Evolutionary conservation across 2,888 invertebrate species (phyloP).

Genomic region (Drosophila mimica): DNA sequence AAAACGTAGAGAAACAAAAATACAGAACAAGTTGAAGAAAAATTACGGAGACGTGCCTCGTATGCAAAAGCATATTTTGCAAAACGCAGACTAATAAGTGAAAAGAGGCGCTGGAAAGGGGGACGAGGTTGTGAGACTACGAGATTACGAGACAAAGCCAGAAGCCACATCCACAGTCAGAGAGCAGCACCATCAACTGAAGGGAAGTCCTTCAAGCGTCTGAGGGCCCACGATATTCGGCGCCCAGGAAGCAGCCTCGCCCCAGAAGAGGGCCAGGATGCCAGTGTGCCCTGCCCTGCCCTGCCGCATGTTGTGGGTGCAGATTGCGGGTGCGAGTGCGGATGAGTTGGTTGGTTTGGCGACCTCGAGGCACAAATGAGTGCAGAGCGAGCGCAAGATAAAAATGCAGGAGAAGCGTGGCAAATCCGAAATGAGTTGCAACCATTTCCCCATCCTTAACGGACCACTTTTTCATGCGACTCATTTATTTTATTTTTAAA

Average conservation of each 20-base stretch:
- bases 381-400: constrained; percentile 17
- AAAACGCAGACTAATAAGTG: constrained; percentile 79
- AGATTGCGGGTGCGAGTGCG: background rate
- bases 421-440: constrained; percentile 39
- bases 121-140: constrained; percentile 24
- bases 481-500: constrained; percentile 4
- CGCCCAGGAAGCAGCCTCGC: constrained; percentile 44
- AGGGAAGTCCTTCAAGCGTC: constrained; percentile 55
- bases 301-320: background rate
- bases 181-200: constrained; percentile 28
- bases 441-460: constrained; percentile 20
- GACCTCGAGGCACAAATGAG: constrained; percentile 57
- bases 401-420: constrained; percentile 24
- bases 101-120: constrained; percentile 21
- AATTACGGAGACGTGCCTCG: constrained; percentile 79
- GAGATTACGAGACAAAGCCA: constrained; percentile 44
- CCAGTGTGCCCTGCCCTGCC: constrained; percentile 4
- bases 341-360: background rate
- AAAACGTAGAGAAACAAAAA: constrained; percentile 50
- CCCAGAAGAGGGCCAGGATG: constrained; percentile 24
- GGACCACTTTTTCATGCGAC: constrained; percentile 27
- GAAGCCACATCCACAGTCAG: constrained; percentile 40
- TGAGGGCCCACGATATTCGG: constrained; percentile 34
- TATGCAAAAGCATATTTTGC: constrained; percentile 81
- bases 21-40: constrained; percentile 65